phyloP scores from a whole-genome alignment of 2,888 invertebrate species.

The Clanis bilineata region DNA sequence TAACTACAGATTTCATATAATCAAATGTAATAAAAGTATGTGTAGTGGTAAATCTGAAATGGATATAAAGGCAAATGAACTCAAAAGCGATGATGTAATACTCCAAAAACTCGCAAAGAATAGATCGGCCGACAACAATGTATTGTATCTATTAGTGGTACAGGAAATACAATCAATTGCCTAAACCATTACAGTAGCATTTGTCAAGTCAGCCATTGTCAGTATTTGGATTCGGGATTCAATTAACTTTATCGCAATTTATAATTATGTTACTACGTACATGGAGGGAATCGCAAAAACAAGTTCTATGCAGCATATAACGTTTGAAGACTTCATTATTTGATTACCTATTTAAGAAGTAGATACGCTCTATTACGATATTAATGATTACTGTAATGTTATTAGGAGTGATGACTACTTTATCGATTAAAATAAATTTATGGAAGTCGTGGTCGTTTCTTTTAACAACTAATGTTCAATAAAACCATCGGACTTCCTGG shows the following conservation, averaged over 20 bases:
- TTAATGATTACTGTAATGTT: background rate
- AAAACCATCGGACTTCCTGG: background rate
- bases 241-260: constrained; percentile 33
- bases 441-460: background rate
- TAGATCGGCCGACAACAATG: constrained; percentile 24
- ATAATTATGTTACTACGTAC: background rate
- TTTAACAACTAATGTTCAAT: background rate
- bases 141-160: constrained; percentile 40
- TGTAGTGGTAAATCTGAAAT: background rate
- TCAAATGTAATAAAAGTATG: background rate
- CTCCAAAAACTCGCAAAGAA: constrained; percentile 17
- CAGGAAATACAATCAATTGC: constrained; percentile 62
- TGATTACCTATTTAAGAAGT: background rate
- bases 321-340: background rate
- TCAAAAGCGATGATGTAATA: constrained; percentile 16
- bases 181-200: constrained; percentile 29
- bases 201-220: constrained; percentile 47
- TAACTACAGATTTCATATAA: no score
- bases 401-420: background rate
- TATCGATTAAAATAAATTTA: background rate
- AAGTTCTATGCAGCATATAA: no score
- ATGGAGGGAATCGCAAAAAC: background rate
- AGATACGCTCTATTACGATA: no score
- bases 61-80: background rate
- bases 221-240: constrained; percentile 40